A percentile compares a stretch with the other conserved stretches of the same genome.
Conservation (phyloP, 2,888 invertebrate genomes). For the Xanthostigma xanthostigma region DNA sequence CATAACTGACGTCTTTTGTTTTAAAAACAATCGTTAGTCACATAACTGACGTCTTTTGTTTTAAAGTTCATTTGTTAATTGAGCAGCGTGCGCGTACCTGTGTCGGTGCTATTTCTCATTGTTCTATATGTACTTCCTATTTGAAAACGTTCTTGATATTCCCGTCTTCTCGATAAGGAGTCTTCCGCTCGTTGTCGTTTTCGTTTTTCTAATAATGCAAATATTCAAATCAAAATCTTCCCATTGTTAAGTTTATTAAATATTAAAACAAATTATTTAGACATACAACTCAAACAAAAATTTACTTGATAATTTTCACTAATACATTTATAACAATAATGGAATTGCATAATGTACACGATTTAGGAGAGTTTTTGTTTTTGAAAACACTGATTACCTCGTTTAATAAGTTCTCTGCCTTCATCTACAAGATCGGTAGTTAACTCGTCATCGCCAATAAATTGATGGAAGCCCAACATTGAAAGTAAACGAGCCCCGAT, state of each 20-base stretch:
- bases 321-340: no score
- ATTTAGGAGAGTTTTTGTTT: no score
- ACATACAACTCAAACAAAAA: background rate
- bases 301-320: background rate
- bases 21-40: no score
- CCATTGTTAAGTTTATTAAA: no score
- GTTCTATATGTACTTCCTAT: conserved; percentile 25
- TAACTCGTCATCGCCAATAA: conserved; percentile 85
- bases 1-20: no score
- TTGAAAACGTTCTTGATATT: conserved; percentile 52
- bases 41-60: background rate
- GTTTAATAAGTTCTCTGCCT: conserved; percentile 78
- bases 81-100: conserved; percentile 23
- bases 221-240: background rate
- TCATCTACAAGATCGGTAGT: conserved; percentile 89
- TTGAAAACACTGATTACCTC: conserved; percentile 48
- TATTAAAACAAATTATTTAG: background rate
- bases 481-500: conserved; percentile 82
- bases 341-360: background rate
- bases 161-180: conserved; percentile 55
- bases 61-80: conserved; percentile 8
- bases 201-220: conserved; percentile 47
- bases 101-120: conserved; percentile 30
- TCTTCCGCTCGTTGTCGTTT: conserved; percentile 70
- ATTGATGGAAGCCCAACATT: conserved; percentile 91